phyloP scores from a whole-genome alignment of 2,113 vertebrate genomes.

The Ophiodon elongatus region DNA sequence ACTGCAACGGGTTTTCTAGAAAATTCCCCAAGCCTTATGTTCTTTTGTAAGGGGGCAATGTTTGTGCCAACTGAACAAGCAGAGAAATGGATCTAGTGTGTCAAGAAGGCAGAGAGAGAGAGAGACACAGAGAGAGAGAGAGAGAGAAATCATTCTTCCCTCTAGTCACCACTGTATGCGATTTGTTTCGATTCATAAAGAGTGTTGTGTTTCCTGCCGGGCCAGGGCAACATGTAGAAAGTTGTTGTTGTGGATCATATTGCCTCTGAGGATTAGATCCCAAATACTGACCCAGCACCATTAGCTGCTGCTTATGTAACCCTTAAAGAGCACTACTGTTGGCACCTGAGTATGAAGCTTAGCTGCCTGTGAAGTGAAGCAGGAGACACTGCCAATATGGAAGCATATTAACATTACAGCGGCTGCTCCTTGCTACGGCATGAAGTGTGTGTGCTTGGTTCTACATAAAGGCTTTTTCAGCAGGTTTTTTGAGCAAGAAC shows the following conservation, averaged over 20 bases:
- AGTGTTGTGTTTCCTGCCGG: slow-evolving; percentile 57
- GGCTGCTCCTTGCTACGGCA: slow-evolving; percentile 54
- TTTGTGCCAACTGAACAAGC: slow-evolving; percentile 65
- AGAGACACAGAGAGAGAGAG: slow-evolving; percentile 21
- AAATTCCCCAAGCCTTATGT: slow-evolving; percentile 71
- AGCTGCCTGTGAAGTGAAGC: slow-evolving; percentile 44
- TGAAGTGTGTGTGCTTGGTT: slow-evolving; percentile 58
- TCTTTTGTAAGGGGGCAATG: slow-evolving; percentile 58
- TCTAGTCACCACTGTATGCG: slow-evolving; percentile 34
- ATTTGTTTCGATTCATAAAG: slow-evolving; percentile 66
- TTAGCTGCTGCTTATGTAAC: slow-evolving; percentile 71
- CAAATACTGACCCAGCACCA: slow-evolving; percentile 65
- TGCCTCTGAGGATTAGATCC: slow-evolving; percentile 67
- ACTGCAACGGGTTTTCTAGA: slow-evolving; percentile 70
- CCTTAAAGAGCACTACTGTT: slow-evolving; percentile 64
- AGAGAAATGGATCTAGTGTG: slow-evolving; percentile 66
- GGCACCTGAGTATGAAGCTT: slow-evolving; percentile 59
- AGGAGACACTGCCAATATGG: slow-evolving; percentile 48
- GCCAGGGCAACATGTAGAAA: slow-evolving; percentile 60
- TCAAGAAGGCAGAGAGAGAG: slow-evolving; percentile 40
- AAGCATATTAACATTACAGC: slow-evolving; percentile 54
- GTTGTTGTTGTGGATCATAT: slow-evolving; percentile 68
- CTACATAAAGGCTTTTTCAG: slow-evolving; percentile 68
- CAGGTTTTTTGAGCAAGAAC: slow-evolving; percentile 68
- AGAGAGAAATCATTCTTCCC: slow-evolving; percentile 37